Base-by-base conservation (phyloP, 2,797 vertebrate genomes). In the Sebastes taczanowskii region DNA sequence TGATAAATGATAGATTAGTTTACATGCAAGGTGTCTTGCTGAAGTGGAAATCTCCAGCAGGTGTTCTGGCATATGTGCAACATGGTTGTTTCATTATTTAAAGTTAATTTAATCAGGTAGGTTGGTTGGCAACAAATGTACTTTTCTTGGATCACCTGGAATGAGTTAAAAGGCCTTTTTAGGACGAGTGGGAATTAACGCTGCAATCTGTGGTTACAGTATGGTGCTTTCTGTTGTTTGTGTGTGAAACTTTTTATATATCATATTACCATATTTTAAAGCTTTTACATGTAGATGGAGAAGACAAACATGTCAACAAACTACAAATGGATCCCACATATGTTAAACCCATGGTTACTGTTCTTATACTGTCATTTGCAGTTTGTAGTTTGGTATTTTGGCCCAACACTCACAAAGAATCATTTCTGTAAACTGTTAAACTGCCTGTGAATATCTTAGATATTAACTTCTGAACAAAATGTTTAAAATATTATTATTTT, bases 1-100 rank as follows among this genome's bases (percentile, higher is more conserved):
- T 75, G 74, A 88, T 91, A 71, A 90, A 92, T 89, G 71, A 86
- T 86, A 11, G 70, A 90, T 90, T 71, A 5, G 73, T 56, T 85
- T 74, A 84, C 49, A 58, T 52, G 53, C 18, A 42, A 63, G 32
- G 30, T 27, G 66, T 79, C 59, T 42, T 11, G 38, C 4, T 63
- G 52, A 85, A 18, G 30, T 14, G n/a, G 53, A 73, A 65, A 80
- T 52, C 22, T 71, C 74, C 23, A 59, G 78, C 88, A 89, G 86
- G 55, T 87, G 86, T 80, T 74, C 0, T 13, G 49, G 75, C 74
- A 87, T 65, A 74, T 82, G 82, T 71, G 66, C 72, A 85, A 65
- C 66, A 62, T 27, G 72, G 10, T 8, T 42, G 25, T 75, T 88
- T 58, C 42, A 86, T 78, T 70, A 86, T 87, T 85, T 64, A 77